Base-by-base conservation (phyloP, 1,140 invertebrate species). In the Drosophila insularis region DNA sequence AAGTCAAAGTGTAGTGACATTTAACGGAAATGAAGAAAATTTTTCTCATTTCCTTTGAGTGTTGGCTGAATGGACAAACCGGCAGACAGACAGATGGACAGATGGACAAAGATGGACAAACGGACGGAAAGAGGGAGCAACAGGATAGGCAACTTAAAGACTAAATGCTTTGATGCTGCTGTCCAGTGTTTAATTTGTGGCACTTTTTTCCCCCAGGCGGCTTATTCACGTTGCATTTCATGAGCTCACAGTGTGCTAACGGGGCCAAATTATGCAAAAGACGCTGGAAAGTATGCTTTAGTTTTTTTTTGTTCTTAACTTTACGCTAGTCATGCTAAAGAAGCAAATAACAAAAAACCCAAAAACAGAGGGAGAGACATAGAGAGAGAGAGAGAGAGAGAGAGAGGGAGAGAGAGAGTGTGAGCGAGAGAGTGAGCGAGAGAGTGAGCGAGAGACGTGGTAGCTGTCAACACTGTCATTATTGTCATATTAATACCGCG, bases 21-120 rank as follows among this genome's bases (percentile, higher is more conserved):
- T 71, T 63, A 78, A 84, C 76, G 82, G 82, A 87, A 87, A 87
- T 87, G 82, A 87, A 84, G 82, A 86, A 89, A 84, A 84, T 74
- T 79, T 89, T 89, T 72, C 77, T 87, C 67, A 87, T 87, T 87
- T 87, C 82, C 82, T 69, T 73, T 69, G 68, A 80, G 74, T 89
- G 82, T 80, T 50, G 27, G 50, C 14, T 50, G 43, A 50, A 50
- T 50, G 43, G 43, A 50, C 17, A 50, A 2, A 14, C 14, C 8
- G 27, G 21, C 64, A 61, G 50, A 23, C 27, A 40, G 71, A 71
- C 71, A 74, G 71, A 74, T 60, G 72, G 67, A 74, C 73, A 8
- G 63, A 63, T 63, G 14, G 14, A 46, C 10, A 4, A 1, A 55
- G 50, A 23, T 19, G 39, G 71, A 71, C 63, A 74, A 27, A 27